Evolutionary conservation across 2,888 invertebrate genomes (phyloP).

Genomic region (Leucozona laternaria): DNA sequence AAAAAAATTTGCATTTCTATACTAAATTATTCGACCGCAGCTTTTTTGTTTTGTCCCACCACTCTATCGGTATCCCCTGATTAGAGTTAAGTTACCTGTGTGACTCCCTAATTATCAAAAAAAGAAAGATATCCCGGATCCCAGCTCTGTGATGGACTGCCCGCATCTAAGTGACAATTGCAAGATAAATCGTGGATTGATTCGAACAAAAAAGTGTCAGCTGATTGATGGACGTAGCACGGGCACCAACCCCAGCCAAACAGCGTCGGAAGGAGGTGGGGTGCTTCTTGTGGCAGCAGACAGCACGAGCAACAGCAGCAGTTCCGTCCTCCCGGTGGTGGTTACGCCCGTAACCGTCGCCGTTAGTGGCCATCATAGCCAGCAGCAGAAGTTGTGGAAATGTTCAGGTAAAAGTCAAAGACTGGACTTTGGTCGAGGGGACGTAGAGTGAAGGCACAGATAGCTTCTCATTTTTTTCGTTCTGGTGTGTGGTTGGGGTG

Average conservation of each 20-base stretch:
- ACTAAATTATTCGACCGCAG: conserved; percentile 41
- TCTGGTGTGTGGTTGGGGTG: conserved; percentile 11
- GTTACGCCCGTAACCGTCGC: conserved; percentile 35
- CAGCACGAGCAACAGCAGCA: conserved; percentile 79
- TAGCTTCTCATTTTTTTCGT: neutral
- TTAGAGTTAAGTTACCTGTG: neutral
- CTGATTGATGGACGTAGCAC: conserved; percentile 84
- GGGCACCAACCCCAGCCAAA: conserved; percentile 83
- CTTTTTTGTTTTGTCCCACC: conserved; percentile 72
- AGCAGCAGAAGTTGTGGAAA: conserved; percentile 76
- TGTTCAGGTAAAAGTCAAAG: conserved; percentile 76
- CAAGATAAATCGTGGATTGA: conserved; percentile 85
- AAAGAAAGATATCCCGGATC: neutral
- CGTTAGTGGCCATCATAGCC: conserved; percentile 32
- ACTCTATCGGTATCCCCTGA: neutral
- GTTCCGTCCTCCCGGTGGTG: conserved; percentile 77
- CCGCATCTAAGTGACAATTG: conserved; percentile 88
- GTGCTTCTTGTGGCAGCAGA: conserved; percentile 35
- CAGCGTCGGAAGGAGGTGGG: conserved; percentile 80
- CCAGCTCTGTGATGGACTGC: conserved; percentile 86
- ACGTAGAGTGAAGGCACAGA: neutral
- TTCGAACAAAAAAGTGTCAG: conserved; percentile 84
- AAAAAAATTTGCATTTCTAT: conserved; percentile 49
- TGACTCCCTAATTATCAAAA: neutral
- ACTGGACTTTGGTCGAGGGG: neutral